Conservation (phyloP, 1,140 invertebrate genomes). For the Drosophila arizonae region DNA sequence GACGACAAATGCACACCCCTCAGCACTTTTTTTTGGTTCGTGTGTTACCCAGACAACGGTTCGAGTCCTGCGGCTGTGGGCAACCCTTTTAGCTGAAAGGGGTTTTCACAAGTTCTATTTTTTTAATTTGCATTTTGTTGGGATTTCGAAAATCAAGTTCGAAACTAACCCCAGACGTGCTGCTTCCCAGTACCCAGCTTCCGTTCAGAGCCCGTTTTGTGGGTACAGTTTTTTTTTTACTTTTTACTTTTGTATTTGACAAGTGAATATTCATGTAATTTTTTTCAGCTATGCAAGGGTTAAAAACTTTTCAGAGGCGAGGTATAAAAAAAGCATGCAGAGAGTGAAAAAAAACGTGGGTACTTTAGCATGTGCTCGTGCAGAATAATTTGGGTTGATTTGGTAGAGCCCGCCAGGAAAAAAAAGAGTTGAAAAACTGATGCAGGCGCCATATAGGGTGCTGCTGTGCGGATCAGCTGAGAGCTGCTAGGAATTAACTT, state of each 20-base stretch:
- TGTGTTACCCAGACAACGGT: conserved; percentile 63
- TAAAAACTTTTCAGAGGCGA: conserved; percentile 53
- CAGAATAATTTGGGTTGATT: conserved; percentile 74
- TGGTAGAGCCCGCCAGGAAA: conserved; percentile 43
- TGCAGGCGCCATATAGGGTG: conserved; percentile 43
- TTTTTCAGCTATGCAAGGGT: conserved; percentile 63
- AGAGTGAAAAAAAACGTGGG: conserved; percentile 67
- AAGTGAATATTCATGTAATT: conserved; percentile 81
- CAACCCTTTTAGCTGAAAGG: conserved; percentile 73
- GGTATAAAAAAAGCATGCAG: conserved; percentile 20
- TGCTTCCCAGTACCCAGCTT: conserved; percentile 12
- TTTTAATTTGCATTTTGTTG: conserved; percentile 78
- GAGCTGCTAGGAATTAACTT: too few species aligned
- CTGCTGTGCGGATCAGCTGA: background rate
- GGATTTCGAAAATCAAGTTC: conserved; percentile 75
- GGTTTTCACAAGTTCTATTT: conserved; percentile 62
- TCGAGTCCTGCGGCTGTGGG: conserved; percentile 63
- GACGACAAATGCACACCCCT: conserved; percentile 69
- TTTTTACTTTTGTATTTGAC: conserved; percentile 61
- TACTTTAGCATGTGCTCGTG: conserved; percentile 78
- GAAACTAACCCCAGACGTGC: conserved; percentile 68
- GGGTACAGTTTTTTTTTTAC: conserved; percentile 53
- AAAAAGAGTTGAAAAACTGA: conserved; percentile 41
- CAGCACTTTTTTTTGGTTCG: conserved; percentile 36
- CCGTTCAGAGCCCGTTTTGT: conserved; percentile 34